Evolutionary conservation across 2,797 vertebrate species (phyloP), one percentile per base, ranked within the genome.

Genomic region (Columba guinea): DNA sequence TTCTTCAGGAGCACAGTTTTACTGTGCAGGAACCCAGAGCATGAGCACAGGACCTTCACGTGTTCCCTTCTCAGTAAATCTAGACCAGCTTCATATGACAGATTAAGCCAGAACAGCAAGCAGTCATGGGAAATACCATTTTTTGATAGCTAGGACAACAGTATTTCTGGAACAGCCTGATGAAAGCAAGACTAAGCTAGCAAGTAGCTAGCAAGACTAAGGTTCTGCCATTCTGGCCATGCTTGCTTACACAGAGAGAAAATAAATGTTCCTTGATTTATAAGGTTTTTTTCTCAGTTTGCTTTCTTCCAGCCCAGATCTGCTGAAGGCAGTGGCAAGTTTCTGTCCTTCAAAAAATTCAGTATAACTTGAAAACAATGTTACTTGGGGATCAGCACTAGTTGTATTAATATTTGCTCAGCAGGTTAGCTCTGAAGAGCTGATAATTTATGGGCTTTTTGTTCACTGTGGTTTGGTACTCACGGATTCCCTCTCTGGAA

Each of bases 401-500:
- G 48, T 65, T 90, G 65, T 87, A 65, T 90, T 93, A 86, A 71
- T 89, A 89, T 93, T 84, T 93, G 55, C 87, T 73, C 3, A 10
- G 55, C 52, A 94, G 67, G 92, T 89, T 87, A 92, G 35, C 70
- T 82, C 55, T 56, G 81, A 90, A 62, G 63, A 89, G 48, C 52
- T 89, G 67, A 44, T 92, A 93, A 87, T 92, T 95, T 59, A 27
- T 5, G 11, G 48, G 37, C 37, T 87, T 34, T 96, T 93, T 93
- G 84, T 94, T 95, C 87, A 32, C 63, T 12, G 23, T 58, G 62
- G 46, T 79, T 93, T 87, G 62, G 52, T 52, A 78, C 51, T 84
- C 49, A 39, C 85, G 81, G 71, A 94, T 92, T 94, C 75, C 46
- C 55, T 76, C 87, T 89, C 84, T 92, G 84, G 27, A 93, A 92